These are phyloP conservation scores for Acyrthosiphon pisum DNA, from an alignment of 1,140 invertebrate species.

Conservation along the genomic window DNA sequence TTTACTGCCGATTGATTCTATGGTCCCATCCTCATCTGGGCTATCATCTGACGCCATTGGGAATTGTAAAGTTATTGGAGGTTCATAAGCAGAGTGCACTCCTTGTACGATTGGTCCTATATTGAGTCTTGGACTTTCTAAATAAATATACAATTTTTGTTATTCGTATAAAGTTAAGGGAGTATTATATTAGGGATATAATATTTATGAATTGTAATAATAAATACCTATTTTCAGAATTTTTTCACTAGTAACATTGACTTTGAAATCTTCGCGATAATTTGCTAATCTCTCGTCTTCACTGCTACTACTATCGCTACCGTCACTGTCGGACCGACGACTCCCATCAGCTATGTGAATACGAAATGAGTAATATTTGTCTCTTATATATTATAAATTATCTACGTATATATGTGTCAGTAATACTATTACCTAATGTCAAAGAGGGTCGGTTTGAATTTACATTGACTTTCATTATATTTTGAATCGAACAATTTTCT, in stretches of 20 bases:
- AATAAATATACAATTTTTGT: not conserved
- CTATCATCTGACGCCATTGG: not conserved
- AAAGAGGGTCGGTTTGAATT: not conserved
- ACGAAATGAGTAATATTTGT: not conserved
- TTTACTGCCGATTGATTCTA: constrained; percentile 35
- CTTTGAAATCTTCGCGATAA: not conserved
- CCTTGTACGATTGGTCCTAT: constrained; percentile 31
- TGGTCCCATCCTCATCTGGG: constrained; percentile 27
- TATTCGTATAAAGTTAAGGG: not conserved
- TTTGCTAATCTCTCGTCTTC: not conserved
- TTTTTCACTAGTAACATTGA: not conserved
- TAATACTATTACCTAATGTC: not conserved
- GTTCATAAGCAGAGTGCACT: constrained; percentile 20
- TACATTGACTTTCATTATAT: not conserved
- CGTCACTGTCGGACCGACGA: not conserved
- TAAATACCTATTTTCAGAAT: not conserved
- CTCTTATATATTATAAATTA: not conserved
- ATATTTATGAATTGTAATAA: not conserved
- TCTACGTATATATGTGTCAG: not conserved
- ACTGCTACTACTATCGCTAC: not conserved
- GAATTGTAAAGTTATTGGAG: constrained; percentile 21
- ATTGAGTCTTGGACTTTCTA: constrained; percentile 1
- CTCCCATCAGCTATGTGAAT: not conserved
- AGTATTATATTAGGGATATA: not conserved
- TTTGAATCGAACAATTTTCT: not conserved